Evolutionary conservation across 2,113 vertebrate genomes (phyloP), one percentile per base, ranked within the genome.

Genomic region (Forbesichthys papilliferus): DNA sequence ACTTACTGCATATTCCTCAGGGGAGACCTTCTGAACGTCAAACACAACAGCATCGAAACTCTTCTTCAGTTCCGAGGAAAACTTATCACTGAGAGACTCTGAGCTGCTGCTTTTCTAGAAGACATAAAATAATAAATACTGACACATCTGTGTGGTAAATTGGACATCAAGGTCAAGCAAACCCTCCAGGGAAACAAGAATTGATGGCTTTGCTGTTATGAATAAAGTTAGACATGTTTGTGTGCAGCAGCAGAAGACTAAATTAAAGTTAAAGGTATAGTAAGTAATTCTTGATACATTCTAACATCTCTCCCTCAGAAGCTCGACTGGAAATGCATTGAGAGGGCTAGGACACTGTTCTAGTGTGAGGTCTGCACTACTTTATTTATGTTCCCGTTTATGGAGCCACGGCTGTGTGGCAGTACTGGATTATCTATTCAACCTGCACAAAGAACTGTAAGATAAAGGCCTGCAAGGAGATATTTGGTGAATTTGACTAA

Each of bases 21-120:
- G 98, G 7, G 97, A 98, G 75, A 99, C 98, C 90, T 96, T 99
- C 52, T 98, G 91, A 82, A 98, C 94, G 71, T 99, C 97, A 69
- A 99, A 99, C 3, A 99, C 98, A 71, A 99, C 96, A 0, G 98
- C 98, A 84, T 99, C 98, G 83, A 99, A 99, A 86, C 98, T 98
- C 89, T 99, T 99, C 95, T 98, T 99, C 85, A 97, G 85, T 71
- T 98, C 98, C 42, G 91, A 91, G 33, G 96, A 97, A 63, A 92
- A 95, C 81, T 94, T 97, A 71, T 99, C 98, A 87, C 97, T 98
- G 89, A 99, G 89, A 62, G 98, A 99, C 79, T 98, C 98, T 0
- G 96, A 97, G 87, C 98, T 99, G 95, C 96, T 98, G 90, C 96
- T 97, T 89, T 92, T 97, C 98, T 99, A 90, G 73, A 78, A 73